Conservation (phyloP, 2,888 invertebrate genomes). For the Aleiodes testaceus region DNA sequence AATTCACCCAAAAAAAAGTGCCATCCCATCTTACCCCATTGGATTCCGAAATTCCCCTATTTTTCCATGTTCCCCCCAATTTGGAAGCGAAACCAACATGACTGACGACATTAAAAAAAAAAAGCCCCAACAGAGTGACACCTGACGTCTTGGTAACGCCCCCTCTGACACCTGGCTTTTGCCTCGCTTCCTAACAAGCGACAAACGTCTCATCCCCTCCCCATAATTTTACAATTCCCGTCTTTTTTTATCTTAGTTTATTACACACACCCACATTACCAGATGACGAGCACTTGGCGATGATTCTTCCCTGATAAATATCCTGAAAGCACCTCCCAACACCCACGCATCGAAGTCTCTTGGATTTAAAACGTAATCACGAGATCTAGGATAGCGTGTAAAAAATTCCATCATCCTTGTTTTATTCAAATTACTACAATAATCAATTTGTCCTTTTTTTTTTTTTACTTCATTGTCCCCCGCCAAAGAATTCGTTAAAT, state of each 20-base stretch:
- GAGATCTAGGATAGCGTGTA: constrained; percentile 21
- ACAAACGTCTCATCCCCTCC: background rate
- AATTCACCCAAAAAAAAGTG: no score
- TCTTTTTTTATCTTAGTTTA: background rate
- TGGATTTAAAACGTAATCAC: constrained; percentile 11
- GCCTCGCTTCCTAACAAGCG: constrained; percentile 23
- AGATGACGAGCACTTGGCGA: constrained; percentile 67
- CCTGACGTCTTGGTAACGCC: constrained; percentile 62
- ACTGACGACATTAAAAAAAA: background rate
- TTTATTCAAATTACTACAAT: no score
- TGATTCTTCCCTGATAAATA: constrained; percentile 59
- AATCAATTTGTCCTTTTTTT: no score
- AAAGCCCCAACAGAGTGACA: constrained; percentile 50
- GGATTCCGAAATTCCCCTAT: no score
- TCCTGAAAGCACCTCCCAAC: constrained; percentile 29
- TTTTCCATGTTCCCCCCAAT: no score
- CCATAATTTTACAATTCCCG: background rate
- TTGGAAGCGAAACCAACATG: background rate
- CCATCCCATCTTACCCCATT: no score
- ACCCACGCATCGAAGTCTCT: constrained; percentile 6
- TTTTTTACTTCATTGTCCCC: no score
- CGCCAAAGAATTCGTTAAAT: no score
- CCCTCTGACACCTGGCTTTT: constrained; percentile 64
- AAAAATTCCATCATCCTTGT: no score
- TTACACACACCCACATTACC: constrained; percentile 69